A percentile compares a stretch with the other conserved stretches of the same genome.
phyloP scores from a whole-genome alignment of 1,140 invertebrate genomes.

The Asobara japonica region DNA sequence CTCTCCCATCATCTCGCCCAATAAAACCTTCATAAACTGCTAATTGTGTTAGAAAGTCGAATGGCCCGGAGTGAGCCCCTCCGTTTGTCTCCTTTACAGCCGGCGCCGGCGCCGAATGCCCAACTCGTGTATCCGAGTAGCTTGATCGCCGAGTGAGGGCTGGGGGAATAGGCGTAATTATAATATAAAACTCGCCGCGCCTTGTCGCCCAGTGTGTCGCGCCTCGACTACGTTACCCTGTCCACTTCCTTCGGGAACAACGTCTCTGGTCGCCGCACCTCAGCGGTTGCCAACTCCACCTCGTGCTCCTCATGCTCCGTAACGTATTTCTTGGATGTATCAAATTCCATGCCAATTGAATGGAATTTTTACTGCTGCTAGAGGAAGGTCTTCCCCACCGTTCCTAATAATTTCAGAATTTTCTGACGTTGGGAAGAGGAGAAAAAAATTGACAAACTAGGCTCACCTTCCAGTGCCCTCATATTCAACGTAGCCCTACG shows the following conservation, averaged over 20 bases:
- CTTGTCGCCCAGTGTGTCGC: constrained; percentile 49
- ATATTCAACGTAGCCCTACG: too few relatives aligned
- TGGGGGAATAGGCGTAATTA: constrained; percentile 52
- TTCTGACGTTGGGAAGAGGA: too few relatives aligned
- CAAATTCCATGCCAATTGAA: too few relatives aligned
- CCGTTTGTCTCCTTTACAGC: not conserved
- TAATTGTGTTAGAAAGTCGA: not conserved
- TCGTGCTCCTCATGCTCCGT: not conserved
- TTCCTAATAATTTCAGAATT: too few relatives aligned
- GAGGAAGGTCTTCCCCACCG: too few relatives aligned
- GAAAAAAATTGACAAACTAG: too few relatives aligned
- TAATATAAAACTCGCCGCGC: constrained; percentile 58
- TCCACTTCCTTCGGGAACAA: constrained; percentile 49
- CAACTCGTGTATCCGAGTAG: not conserved
- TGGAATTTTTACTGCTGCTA: too few relatives aligned
- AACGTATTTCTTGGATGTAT: too few relatives aligned
- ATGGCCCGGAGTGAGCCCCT: not conserved
- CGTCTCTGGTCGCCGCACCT: constrained; percentile 38
- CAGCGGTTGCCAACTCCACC: constrained; percentile 44
- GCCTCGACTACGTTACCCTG: constrained; percentile 46
- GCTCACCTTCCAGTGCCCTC: too few relatives aligned
- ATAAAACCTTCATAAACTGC: not conserved
- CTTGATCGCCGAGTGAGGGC: constrained; percentile 25
- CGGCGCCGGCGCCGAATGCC: constrained; percentile 22
- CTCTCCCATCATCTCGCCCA: not conserved